phyloP scores from a whole-genome alignment of 2,113 vertebrate genomes.

The Halichoerus grypus region DNA sequence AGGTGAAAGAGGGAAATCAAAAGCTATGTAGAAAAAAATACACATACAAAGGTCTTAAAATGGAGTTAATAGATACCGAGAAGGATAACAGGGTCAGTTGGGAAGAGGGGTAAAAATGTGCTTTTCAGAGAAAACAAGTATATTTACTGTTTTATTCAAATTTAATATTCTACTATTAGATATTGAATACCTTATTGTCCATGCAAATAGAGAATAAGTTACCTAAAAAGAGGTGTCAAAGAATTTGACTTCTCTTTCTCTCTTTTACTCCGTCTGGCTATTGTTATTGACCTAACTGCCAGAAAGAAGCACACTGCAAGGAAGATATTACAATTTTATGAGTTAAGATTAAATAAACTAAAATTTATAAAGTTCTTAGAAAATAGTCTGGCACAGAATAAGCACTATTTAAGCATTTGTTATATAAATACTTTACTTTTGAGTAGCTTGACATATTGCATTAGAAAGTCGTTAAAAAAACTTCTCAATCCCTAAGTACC shows the following conservation, averaged over 20 bases:
- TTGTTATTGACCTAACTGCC: not conserved
- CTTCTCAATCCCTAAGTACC: not conserved
- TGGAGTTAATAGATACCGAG: not conserved
- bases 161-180: not conserved
- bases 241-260: not conserved
- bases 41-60: not conserved
- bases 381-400: not conserved
- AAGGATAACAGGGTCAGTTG: not conserved
- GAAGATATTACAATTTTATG: not conserved
- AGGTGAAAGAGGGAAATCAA: not conserved
- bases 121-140: not conserved
- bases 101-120: not conserved
- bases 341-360: conserved; percentile 43
- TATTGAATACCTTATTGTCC: not conserved
- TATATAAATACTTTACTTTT: conserved; percentile 29
- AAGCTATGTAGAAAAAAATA: not conserved
- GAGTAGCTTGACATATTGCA: not conserved
- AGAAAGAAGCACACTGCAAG: not conserved
- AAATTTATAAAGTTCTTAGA: conserved; percentile 1
- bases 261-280: not conserved
- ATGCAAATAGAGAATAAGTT: not conserved
- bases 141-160: not conserved
- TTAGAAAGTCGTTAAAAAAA: not conserved
- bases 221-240: not conserved
- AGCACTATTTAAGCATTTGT: not conserved